Evolutionary conservation across 2,113 vertebrate species (phyloP), one percentile per base, ranked within the genome.

Genomic region (Emydura subglobosa): DNA sequence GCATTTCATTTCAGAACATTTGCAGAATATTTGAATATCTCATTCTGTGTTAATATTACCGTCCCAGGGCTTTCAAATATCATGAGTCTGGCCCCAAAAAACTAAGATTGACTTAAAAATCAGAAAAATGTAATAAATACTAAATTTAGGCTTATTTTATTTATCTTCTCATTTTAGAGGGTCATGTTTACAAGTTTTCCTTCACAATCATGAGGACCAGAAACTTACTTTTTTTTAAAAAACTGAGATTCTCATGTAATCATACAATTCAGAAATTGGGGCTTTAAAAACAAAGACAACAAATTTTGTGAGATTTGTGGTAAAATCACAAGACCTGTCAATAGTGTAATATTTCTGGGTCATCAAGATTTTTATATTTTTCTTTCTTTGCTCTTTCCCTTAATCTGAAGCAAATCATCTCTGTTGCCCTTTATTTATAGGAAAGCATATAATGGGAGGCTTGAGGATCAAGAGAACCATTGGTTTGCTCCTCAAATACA

Each of bases 121-220:
- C 90, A 90, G 79, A 79, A 83, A 89, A 95, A 94, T 95, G 89
- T 93, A 87, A 91, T 91, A 95, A 93, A 89, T 65, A 91, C n/a
- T 85, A 94, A 87, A 1, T 76, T n/a, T 0, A 74, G 87, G 95
- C 94, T 89, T 91, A 61, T 59, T 95, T 93, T 86, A 95, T 91
- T 96, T 96, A 87, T 44, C 87, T 84, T 93, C 1, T 0, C 80
- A 50, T 94, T 94, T 95, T 89, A 96, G 53, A 84, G 91, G 93
- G 89, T 86, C 87, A 0, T 84, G 82, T 96, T 95, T 94, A 94
- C 96, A 95, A 93, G 95, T 94, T 96, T 96, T 93, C 80, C 94
- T 86, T 51, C 19, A 34, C 80, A 91, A 92, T 86, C 42, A 27
- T 47, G 13, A 78, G 44, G 74, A 78, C 25, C 74, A 78, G 21